Percentiles rank a stretch among this genome's conserved stretches.
phyloP scores from a whole-genome alignment of 2,888 invertebrate species.

The Limnephilus rhombicus region DNA sequence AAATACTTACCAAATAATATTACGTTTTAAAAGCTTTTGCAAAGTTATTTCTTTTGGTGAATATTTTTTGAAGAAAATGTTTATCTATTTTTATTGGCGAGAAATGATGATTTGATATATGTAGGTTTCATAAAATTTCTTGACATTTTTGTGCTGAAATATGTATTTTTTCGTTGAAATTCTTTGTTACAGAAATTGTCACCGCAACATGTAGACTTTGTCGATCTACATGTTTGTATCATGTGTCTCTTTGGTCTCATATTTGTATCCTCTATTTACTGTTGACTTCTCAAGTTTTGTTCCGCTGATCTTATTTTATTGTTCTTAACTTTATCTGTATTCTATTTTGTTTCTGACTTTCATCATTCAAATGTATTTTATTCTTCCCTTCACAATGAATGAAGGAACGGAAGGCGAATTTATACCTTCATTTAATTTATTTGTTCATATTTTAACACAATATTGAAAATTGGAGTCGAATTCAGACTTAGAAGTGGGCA shows the following conservation, averaged over 20 bases:
- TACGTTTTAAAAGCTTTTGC: background rate
- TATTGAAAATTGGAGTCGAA: too few species aligned
- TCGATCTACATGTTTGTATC: background rate
- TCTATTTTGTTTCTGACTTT: too few species aligned
- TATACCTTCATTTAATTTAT: too few species aligned
- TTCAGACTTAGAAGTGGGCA: too few species aligned
- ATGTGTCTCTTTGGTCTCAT: too few species aligned
- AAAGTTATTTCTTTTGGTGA: background rate
- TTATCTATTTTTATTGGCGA: background rate
- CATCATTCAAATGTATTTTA: too few species aligned
- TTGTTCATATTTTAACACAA: too few species aligned
- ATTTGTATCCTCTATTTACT: background rate
- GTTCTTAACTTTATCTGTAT: background rate
- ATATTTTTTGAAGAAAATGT: background rate
- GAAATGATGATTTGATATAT: too few species aligned
- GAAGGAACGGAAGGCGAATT: too few species aligned
- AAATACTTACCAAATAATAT: too few species aligned
- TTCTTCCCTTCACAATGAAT: too few species aligned
- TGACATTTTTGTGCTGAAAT: background rate
- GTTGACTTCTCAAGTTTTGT: background rate
- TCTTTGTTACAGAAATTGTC: background rate
- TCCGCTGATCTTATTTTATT: background rate
- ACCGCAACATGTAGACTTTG: background rate
- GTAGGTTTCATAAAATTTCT: too few species aligned
- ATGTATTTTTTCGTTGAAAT: background rate